Percentiles rank a stretch among this genome's conserved stretches.
Conservation (phyloP, 2,797 vertebrate species). For the Notamacropus eugenii region DNA sequence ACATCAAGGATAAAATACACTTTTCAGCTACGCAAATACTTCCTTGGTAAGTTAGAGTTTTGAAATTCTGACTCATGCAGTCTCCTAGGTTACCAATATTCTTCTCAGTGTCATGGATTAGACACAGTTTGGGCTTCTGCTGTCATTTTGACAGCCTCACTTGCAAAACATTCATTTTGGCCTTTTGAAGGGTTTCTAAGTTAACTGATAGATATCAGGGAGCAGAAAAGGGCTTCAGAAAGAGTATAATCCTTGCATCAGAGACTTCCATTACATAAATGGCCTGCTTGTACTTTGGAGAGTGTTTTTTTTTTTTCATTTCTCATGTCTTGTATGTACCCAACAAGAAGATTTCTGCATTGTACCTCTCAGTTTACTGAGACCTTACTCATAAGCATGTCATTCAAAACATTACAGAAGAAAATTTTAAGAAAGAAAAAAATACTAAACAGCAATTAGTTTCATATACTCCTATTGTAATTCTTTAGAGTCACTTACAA, state of each 20-base stretch:
- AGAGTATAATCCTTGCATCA: background rate
- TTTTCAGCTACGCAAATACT: background rate
- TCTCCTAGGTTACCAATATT: constrained; percentile 61
- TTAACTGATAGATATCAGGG: background rate
- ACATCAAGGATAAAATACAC: constrained; percentile 1
- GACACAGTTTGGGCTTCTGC: constrained; percentile 40
- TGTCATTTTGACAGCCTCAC: constrained; percentile 36
- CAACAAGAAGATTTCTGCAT: background rate
- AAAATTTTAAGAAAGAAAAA: background rate
- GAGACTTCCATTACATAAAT: background rate
- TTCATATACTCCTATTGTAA: background rate
- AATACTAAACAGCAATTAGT: background rate
- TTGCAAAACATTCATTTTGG: constrained; percentile 22
- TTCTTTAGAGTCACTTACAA: background rate
- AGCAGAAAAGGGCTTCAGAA: background rate
- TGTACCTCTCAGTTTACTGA: background rate
- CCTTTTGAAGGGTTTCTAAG: background rate
- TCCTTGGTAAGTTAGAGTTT: background rate
- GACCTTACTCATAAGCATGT: background rate
- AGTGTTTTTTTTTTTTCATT: background rate
- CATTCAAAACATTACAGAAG: background rate
- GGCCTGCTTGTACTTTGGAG: background rate
- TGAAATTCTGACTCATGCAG: background rate
- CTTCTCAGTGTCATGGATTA: background rate
- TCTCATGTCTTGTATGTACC: background rate